phyloP scores from a whole-genome alignment of 2,797 vertebrate species.

The Bradypodion pumilum region DNA sequence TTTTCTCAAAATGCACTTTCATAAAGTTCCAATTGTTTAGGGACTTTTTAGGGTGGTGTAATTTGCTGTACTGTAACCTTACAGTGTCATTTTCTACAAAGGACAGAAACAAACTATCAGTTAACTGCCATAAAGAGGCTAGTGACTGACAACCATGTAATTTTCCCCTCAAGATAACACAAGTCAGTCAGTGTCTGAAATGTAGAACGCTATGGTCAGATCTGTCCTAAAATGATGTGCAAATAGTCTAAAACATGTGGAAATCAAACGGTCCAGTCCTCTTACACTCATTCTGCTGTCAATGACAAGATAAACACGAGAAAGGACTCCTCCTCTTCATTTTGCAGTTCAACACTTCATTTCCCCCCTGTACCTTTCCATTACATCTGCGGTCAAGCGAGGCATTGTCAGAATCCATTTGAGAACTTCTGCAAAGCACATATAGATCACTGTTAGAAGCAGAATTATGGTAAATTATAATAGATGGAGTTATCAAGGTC shows the following conservation, averaged over 20 bases:
- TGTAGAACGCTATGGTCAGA: constrained; percentile 20
- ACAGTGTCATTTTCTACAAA: constrained; percentile 15
- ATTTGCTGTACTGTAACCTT: constrained; percentile 43
- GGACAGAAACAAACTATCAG: constrained; percentile 38
- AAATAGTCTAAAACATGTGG: background rate
- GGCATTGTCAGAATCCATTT: background rate
- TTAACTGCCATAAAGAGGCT: constrained; percentile 5
- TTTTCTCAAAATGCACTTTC: constrained; percentile 9
- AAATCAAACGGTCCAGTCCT: background rate
- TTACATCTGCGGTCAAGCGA: background rate
- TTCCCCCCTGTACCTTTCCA: background rate
- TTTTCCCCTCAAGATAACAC: background rate
- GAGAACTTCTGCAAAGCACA: background rate
- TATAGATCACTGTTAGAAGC: background rate
- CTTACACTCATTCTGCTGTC: background rate
- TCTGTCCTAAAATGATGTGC: constrained; percentile 20
- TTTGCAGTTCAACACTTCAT: background rate
- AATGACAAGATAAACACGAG: background rate
- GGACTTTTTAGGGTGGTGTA: constrained; percentile 27
- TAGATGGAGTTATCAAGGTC: background rate
- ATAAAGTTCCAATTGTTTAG: constrained; percentile 27
- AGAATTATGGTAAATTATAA: background rate
- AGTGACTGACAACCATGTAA: background rate
- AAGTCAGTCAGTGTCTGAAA: constrained; percentile 13
- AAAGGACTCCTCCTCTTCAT: background rate